These are phyloP conservation scores for Gymnocypris eckloni DNA, from an alignment of 2,797 vertebrate species.

Conservation along the genomic window DNA sequence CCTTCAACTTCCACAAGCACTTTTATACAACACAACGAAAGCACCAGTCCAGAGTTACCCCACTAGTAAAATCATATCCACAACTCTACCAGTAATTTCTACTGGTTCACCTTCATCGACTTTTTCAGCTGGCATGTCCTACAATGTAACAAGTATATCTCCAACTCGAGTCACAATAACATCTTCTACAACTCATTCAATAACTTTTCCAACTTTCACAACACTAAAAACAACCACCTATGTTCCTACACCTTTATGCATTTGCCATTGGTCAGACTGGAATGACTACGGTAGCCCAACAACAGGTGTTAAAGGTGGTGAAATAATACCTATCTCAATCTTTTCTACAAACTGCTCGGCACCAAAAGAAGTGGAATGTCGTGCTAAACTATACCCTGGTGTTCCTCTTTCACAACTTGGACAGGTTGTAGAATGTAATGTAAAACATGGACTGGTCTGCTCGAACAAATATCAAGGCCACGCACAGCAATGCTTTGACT, in stretches of 20 bases:
- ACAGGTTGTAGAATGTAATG: constrained; percentile 41
- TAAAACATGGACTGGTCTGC: constrained; percentile 33
- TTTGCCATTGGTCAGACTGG: constrained; percentile 49
- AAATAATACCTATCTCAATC: constrained; percentile 57
- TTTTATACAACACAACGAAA: background rate
- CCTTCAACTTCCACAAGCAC: background rate
- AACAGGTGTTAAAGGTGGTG: constrained; percentile 56
- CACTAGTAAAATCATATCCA: background rate
- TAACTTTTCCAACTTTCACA: background rate
- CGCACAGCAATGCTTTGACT: constrained; percentile 42
- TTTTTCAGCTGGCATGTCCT: background rate
- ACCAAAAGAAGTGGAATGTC: constrained; percentile 35
- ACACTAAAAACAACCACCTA: background rate
- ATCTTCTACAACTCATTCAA: constrained; percentile 1
- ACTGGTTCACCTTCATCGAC: background rate
- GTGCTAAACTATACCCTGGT: constrained; percentile 43
- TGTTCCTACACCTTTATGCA: background rate
- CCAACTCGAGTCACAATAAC: background rate
- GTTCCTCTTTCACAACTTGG: constrained; percentile 45
- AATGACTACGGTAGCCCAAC: constrained; percentile 54
- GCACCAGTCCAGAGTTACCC: background rate
- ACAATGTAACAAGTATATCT: background rate
- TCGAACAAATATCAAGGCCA: constrained; percentile 32
- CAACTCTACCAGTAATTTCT: background rate
- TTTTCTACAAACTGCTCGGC: constrained; percentile 20